These are phyloP conservation scores for Dryocosmus kuriphilus DNA, from an alignment of 2,888 invertebrate genomes.

Conservation along the genomic window DNA sequence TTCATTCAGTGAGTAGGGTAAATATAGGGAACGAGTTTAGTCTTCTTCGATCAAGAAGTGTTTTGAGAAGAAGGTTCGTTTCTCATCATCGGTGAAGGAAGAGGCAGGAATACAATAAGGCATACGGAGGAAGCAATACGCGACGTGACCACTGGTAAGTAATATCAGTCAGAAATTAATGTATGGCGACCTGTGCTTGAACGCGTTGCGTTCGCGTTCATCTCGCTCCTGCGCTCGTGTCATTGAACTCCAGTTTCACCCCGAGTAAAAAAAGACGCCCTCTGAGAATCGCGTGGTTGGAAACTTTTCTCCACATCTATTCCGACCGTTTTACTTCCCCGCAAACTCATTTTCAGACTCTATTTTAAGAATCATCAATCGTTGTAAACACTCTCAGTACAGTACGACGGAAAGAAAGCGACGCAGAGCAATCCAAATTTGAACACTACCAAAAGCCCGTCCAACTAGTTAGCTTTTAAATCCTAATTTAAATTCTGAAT, in stretches of 20 bases:
- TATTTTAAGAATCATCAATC: constrained; percentile 37
- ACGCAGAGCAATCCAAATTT: background rate
- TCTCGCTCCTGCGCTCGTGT: constrained; percentile 35
- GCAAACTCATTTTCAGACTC: constrained; percentile 38
- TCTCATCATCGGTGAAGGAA: constrained; percentile 26
- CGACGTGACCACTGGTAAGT: constrained; percentile 37
- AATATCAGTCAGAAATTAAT: constrained; percentile 35
- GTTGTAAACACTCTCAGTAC: constrained; percentile 20
- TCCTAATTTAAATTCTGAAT: constrained; percentile 8
- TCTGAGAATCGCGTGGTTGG: constrained; percentile 32
- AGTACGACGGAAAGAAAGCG: background rate
- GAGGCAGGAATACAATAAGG: constrained; percentile 29
- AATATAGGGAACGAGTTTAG: background rate
- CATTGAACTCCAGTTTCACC: constrained; percentile 39
- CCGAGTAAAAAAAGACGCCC: constrained; percentile 28
- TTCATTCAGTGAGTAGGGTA: background rate
- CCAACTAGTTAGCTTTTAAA: constrained; percentile 20
- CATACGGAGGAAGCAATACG: constrained; percentile 32
- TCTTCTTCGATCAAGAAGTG: constrained; percentile 1
- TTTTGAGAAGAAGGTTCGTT: background rate
- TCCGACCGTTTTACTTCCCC: constrained; percentile 22
- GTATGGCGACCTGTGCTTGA: constrained; percentile 36
- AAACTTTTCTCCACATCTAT: constrained; percentile 39
- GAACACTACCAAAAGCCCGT: background rate
- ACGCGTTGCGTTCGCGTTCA: constrained; percentile 30